phyloP scores from a whole-genome alignment of 2,888 invertebrate genomes.

The Barypeithes pellucidus region DNA sequence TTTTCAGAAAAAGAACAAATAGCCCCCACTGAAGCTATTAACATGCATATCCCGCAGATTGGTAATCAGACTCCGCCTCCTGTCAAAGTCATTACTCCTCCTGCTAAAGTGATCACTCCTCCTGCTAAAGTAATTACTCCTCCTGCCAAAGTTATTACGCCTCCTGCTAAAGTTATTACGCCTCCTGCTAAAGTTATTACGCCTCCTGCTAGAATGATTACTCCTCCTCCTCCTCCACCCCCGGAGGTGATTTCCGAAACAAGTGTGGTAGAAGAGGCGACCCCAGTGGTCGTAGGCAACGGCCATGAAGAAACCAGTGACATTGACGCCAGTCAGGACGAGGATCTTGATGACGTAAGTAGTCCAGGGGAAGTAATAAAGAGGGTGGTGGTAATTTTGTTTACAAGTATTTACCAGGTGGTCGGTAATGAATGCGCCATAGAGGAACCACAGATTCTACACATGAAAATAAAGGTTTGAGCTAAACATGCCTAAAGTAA shows the following conservation, averaged over 20 bases:
- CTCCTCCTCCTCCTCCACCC: slow-evolving; percentile 10
- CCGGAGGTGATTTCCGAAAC: slow-evolving; percentile 8
- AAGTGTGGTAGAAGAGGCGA: slow-evolving; percentile 70
- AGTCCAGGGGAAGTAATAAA: background rate
- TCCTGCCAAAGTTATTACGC: slow-evolving; percentile 46
- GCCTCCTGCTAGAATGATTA: slow-evolving; percentile 44
- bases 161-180: slow-evolving; percentile 55
- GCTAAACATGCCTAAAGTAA: no score
- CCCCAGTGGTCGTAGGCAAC: slow-evolving; percentile 58
- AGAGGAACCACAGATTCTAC: no score
- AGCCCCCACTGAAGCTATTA: slow-evolving; percentile 63
- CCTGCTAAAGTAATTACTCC: slow-evolving; percentile 45
- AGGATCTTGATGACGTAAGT: slow-evolving; percentile 78
- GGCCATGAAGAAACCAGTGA: slow-evolving; percentile 73
- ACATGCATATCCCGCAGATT: slow-evolving; percentile 58
- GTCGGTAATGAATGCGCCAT: no score
- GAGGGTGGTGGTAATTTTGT: background rate
- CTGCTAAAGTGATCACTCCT: background rate
- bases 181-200: slow-evolving; percentile 45
- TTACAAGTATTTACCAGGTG: no score
- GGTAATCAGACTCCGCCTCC: slow-evolving; percentile 18
- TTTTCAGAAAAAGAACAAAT: slow-evolving; percentile 12
- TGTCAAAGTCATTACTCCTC: slow-evolving; percentile 46
- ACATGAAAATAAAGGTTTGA: no score
- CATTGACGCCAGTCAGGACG: slow-evolving; percentile 77